Evolutionary conservation across 2,888 invertebrate species (phyloP), one percentile per base, ranked within the genome.

Genomic region (Kryphioiulus occultus): DNA sequence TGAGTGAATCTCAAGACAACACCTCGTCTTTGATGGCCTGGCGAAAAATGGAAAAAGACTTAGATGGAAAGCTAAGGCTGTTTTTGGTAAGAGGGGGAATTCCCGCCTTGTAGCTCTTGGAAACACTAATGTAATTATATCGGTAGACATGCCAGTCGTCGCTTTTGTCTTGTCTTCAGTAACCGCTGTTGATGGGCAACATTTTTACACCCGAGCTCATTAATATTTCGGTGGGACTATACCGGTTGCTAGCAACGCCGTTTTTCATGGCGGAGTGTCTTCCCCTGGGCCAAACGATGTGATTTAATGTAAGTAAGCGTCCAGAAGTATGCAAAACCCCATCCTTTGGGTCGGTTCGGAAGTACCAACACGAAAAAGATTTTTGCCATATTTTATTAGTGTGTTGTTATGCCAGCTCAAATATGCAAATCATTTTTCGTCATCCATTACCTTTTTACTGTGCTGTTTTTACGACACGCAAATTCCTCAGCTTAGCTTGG

Each of bases 131-230:
- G 78, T 78, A 78, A 78, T 78, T 78, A 78, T 78, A 30, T 12
- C 30, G 78, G 78, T 78, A 78, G 78, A 78, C 78, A 30, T 30
- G 78, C 78, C 26, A 78, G 78, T 78, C 78, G 78, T 78, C 78
- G 78, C 78, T 78, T 78, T 78, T 78, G 78, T 78, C 78, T 78
- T 30, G 78, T 78, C 78, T 78, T 78, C 78, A 17, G 78, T 78
- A 78, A 78, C 78, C 78, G 78, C 78, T 78, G 78, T 78, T 78
- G 78, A 78, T 78, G 78, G 78, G 30, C 78, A 78, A 78, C 78
- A 78, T 78, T 78, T 78, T 78, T 78, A 78, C 78, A 78, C 78
- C 78, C 30, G 15, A 26, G 78, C 30, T 78, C 78, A 78, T 78
- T 78, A 78, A 78, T 78, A 78, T 78, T 78, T 78, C 30, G 78